Evolutionary conservation across 2,797 vertebrate genomes (phyloP), one percentile per base, ranked within the genome.

Genomic region (Synaphobranchus kaupii): DNA sequence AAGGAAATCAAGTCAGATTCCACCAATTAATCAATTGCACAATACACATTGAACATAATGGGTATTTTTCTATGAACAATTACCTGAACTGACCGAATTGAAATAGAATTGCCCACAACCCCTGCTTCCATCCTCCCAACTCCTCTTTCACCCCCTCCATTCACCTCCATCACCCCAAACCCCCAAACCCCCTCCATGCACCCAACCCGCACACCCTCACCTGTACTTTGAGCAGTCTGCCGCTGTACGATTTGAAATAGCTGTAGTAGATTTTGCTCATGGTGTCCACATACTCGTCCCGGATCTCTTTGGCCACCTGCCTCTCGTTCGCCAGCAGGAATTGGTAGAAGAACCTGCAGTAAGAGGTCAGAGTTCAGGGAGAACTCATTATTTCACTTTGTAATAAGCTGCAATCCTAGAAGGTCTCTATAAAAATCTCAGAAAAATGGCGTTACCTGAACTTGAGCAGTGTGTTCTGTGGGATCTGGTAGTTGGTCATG

Each of bases 401-500:
- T 17, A 60, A 60, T 50, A 50, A 7, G 50, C 15, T 9, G 22
- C 25, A 66, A n/a, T 3, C 60, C 0, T 4, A 66, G 60, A 66
- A 25, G 60, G 7, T 25, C 60, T 66, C 22, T n/a, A 25, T 8
- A 56, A 56, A 15, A 56, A 50, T 7, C 48, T 50, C 48, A 50
- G 9, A 50, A 50, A 50, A 66, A 66, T 66, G 44, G 71, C 25
- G 13, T 66, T 89, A 98, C 98, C 97, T 96, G 96, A 97, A 97
- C 80, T 98, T 99, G 9, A 99, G 96, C 78, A 99, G 93, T 0
- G 97, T 97, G 58, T 98, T 98, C 94, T 99, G 98, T 0, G 98
- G 97, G 89, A 99, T 98, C 94, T 99, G 98, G 90, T 98, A 99
- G 95, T 99, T 99, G 87, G 98, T 99, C 98, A 99, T 99, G 0